These are phyloP conservation scores for Bombus picipes DNA, from an alignment of 1,140 invertebrate genomes.

Conservation along the genomic window DNA sequence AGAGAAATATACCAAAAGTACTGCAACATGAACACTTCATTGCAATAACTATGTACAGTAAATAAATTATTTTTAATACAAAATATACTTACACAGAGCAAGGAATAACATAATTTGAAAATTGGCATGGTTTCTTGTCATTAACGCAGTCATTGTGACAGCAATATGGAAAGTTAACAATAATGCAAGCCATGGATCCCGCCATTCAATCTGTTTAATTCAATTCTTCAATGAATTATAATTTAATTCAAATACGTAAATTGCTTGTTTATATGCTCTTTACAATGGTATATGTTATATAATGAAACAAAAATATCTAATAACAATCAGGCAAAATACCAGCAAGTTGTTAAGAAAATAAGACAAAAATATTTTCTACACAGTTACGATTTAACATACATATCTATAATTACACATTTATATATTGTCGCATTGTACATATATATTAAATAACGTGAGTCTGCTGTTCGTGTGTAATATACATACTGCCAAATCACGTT, in stretches of 20 bases:
- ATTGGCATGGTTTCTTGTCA: conserved; percentile 92
- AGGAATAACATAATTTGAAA: conserved; percentile 93
- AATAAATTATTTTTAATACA: not conserved
- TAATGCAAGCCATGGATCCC: conserved; percentile 92
- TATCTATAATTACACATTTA: not conserved
- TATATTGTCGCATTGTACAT: not conserved
- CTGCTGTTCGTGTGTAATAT: not conserved
- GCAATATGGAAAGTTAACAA: conserved; percentile 89
- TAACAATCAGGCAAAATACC: not conserved
- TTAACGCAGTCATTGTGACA: conserved; percentile 89
- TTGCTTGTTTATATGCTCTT: not conserved
- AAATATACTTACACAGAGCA: conserved; percentile 87
- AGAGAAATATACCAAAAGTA: conserved; percentile 93
- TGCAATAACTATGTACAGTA: conserved; percentile 7
- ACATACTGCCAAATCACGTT: not conserved
- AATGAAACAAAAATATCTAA: not conserved
- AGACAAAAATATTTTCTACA: not conserved
- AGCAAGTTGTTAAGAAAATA: not conserved
- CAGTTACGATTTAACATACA: not conserved
- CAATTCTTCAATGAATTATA: not conserved
- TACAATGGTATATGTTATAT: not conserved
- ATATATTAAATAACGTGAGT: not conserved
- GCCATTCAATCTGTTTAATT: conserved; percentile 90
- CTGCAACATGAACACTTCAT: conserved; percentile 83
- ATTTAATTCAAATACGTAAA: not conserved